Percentiles rank a stretch among this genome's conserved stretches.
Conservation (phyloP, 2,888 invertebrate species). For the Deilephila porcellus region DNA sequence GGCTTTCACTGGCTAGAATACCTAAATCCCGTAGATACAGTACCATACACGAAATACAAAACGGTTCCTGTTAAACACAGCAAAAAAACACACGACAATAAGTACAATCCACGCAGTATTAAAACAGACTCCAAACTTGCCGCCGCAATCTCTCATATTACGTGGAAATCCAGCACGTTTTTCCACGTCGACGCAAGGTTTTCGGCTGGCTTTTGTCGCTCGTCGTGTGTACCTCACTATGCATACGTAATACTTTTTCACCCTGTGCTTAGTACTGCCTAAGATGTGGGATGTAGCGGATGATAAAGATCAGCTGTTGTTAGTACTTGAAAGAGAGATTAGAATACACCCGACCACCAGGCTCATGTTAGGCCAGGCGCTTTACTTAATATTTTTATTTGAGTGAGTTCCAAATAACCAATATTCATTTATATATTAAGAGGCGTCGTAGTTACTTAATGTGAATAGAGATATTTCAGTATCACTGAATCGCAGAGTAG, state of each 20-base stretch:
- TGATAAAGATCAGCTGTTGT: neutral
- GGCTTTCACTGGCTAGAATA: neutral
- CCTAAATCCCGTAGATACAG: neutral
- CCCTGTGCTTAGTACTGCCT: constrained; percentile 45
- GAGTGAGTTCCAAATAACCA: too few species aligned
- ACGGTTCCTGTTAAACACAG: neutral
- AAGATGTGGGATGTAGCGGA: constrained; percentile 30
- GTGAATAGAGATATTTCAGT: too few species aligned
- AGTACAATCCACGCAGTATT: constrained; percentile 24
- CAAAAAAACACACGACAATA: constrained; percentile 13
- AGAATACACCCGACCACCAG: too few species aligned
- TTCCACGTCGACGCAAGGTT: constrained; percentile 49
- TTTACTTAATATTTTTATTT: too few species aligned
- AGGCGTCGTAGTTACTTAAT: too few species aligned
- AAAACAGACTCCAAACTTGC: constrained; percentile 40
- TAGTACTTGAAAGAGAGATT: too few species aligned
- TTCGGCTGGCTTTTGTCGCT: constrained; percentile 60
- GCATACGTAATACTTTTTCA: constrained; percentile 60
- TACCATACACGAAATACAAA: neutral
- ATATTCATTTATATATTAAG: too few species aligned
- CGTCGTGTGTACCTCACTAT: constrained; percentile 47
- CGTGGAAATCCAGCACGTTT: constrained; percentile 55
- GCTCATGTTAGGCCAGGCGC: too few species aligned
- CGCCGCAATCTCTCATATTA: constrained; percentile 50
- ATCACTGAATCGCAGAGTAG: too few species aligned